phyloP scores from a whole-genome alignment of 2,888 invertebrate genomes.

The Cryptophagus acutangulus region DNA sequence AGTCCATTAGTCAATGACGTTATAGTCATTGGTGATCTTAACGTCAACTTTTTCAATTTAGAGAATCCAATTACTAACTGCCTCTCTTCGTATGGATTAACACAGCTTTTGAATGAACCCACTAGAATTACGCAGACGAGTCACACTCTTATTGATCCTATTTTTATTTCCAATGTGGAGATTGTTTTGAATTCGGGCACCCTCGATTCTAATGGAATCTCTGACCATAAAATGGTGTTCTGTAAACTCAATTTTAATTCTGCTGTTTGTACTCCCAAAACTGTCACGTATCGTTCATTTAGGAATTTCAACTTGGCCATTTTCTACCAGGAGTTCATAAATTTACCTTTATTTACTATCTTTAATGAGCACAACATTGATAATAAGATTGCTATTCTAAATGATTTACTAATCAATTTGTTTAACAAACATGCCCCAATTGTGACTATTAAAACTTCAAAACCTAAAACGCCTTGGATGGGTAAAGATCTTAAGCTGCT shows the following conservation, averaged over 20 bases:
- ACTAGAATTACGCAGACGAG: background rate
- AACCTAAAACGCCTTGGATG: too few relatives aligned
- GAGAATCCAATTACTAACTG: background rate
- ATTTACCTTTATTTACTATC: too few relatives aligned
- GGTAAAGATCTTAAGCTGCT: too few relatives aligned
- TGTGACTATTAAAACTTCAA: too few relatives aligned
- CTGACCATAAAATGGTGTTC: slow-evolving; percentile 6
- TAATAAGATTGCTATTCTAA: too few relatives aligned
- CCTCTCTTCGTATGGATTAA: background rate
- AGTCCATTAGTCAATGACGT: background rate
- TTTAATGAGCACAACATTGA: too few relatives aligned
- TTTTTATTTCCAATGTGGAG: background rate
- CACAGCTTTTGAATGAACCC: slow-evolving; percentile 4
- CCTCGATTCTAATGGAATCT: background rate
- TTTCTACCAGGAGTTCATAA: too few relatives aligned
- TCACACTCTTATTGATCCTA: background rate
- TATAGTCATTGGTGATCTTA: background rate
- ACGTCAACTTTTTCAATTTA: slow-evolving; percentile 1
- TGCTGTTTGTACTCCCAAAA: too few relatives aligned
- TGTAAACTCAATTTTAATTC: background rate
- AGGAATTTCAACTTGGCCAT: background rate
- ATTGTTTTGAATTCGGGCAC: slow-evolving; percentile 1
- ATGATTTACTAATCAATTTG: too few relatives aligned
- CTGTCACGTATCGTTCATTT: background rate
- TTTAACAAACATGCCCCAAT: too few relatives aligned